Conservation (phyloP, 2,888 invertebrate species). For the Craniophora ligustri region DNA sequence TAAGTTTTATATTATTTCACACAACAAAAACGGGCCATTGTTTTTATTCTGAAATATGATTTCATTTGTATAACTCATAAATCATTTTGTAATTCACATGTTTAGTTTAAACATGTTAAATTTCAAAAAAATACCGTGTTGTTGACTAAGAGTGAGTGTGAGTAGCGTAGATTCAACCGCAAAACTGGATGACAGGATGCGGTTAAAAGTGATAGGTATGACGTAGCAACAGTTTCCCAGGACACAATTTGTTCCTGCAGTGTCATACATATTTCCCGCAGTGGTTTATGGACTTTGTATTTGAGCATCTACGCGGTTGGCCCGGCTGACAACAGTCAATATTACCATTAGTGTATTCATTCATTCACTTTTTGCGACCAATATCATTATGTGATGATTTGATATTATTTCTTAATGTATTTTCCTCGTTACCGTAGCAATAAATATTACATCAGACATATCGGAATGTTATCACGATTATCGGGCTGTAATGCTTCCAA, state of each 20-base stretch:
- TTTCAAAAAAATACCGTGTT: too few relatives aligned
- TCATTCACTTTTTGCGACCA: not conserved
- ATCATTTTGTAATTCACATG: conserved; percentile 38
- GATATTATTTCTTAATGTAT: not conserved
- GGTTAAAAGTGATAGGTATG: conserved; percentile 60
- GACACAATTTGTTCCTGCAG: conserved; percentile 45
- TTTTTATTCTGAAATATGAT: conserved; percentile 47
- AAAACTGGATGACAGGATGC: conserved; percentile 63
- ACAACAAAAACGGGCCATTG: conserved; percentile 47
- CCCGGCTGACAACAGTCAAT: conserved; percentile 7
- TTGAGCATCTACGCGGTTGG: conserved; percentile 1
- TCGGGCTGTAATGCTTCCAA: conserved; percentile 12
- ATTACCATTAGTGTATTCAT: not conserved
- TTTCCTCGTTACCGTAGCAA: conserved; percentile 2
- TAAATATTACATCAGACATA: conserved; percentile 2
- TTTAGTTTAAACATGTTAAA: conserved; percentile 43
- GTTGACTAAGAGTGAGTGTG: conserved; percentile 47
- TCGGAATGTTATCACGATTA: conserved; percentile 23
- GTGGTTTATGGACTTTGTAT: conserved; percentile 13
- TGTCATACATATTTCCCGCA: conserved; percentile 28
- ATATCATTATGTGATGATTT: conserved; percentile 7
- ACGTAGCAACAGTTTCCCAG: conserved; percentile 54
- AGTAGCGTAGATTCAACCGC: conserved; percentile 55
- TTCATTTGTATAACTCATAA: conserved; percentile 49
- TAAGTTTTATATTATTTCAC: conserved; percentile 44